Conservation (phyloP, 2,797 vertebrate species). For the Melanotaenia maccullochi region DNA sequence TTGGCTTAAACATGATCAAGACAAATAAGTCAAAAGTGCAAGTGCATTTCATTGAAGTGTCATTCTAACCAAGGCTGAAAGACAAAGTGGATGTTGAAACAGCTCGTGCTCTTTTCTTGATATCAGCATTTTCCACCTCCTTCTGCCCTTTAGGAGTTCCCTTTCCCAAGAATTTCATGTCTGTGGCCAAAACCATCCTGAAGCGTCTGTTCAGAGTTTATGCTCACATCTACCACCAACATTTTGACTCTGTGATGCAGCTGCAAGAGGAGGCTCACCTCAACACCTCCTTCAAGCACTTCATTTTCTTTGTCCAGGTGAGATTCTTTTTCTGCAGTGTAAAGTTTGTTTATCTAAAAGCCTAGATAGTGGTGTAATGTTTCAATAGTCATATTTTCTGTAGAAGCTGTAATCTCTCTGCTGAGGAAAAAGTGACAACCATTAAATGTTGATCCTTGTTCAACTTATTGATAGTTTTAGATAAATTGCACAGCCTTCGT, state of each 20-base stretch:
- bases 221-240: slow-evolving; percentile 97
- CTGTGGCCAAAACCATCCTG: slow-evolving; percentile 97
- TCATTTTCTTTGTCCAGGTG: slow-evolving; percentile 98
- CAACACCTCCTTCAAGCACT: slow-evolving; percentile 99
- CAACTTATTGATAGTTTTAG: background rate
- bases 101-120: slow-evolving; percentile 7
- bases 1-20: background rate
- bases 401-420: background rate
- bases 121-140: slow-evolving; percentile 18
- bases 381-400: slow-evolving; percentile 1
- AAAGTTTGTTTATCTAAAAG: background rate
- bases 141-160: slow-evolving; percentile 86
- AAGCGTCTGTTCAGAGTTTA: slow-evolving; percentile 96
- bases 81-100: slow-evolving; percentile 3
- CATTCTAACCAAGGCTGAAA: background rate
- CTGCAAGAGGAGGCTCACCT: slow-evolving; percentile 97
- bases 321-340: slow-evolving; percentile 2
- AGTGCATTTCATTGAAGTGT: background rate
- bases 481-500: background rate
- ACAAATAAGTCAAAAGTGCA: background rate
- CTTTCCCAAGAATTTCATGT: slow-evolving; percentile 98
- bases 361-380: background rate
- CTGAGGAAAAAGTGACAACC: background rate
- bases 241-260: slow-evolving; percentile 96
- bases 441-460: background rate